Evolutionary conservation across 2,888 invertebrate genomes (phyloP).

Genomic region (Scaptomyza reducta): DNA sequence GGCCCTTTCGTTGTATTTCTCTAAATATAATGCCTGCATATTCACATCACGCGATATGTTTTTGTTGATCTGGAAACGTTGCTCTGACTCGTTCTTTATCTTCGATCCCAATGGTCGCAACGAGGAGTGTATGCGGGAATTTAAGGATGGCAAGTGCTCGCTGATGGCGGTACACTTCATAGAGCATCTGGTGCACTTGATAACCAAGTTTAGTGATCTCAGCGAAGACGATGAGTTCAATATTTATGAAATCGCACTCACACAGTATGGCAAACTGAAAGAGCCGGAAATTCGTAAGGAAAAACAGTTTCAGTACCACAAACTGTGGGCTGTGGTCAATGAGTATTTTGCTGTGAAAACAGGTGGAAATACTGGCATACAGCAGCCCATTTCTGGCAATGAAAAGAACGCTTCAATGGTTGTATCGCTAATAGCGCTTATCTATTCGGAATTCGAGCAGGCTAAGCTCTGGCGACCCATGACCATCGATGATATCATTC

Average conservation of each 20-base stretch:
- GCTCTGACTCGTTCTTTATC: slow-evolving; percentile 86
- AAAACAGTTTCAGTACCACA: slow-evolving; percentile 50
- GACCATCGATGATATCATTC: slow-evolving; percentile 85
- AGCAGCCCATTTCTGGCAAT: slow-evolving; percentile 66
- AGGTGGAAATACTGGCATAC: slow-evolving; percentile 77
- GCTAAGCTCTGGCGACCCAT: slow-evolving; percentile 87
- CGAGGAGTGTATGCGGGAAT: slow-evolving; percentile 72
- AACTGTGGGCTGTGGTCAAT: slow-evolving; percentile 79
- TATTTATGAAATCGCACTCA: slow-evolving; percentile 78
- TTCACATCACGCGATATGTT: slow-evolving; percentile 70
- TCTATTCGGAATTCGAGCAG: slow-evolving; percentile 88
- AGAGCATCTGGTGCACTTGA: slow-evolving; percentile 81
- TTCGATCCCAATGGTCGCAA: slow-evolving; percentile 86
- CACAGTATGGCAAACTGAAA: slow-evolving; percentile 75
- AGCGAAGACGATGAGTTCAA: slow-evolving; percentile 67
- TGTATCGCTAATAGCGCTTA: slow-evolving; percentile 86
- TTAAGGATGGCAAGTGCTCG: slow-evolving; percentile 85
- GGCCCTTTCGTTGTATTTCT: slow-evolving; percentile 75
- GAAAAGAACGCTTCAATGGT: slow-evolving; percentile 86
- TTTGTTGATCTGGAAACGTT: slow-evolving; percentile 85
- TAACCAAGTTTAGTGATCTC: slow-evolving; percentile 73
- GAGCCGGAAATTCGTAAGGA: slow-evolving; percentile 42
- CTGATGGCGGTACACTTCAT: slow-evolving; percentile 81
- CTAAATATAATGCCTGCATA: slow-evolving; percentile 74
- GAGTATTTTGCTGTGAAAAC: slow-evolving; percentile 80